phyloP scores from a whole-genome alignment of 1,140 invertebrate genomes.

The Melanaphis sacchari region DNA sequence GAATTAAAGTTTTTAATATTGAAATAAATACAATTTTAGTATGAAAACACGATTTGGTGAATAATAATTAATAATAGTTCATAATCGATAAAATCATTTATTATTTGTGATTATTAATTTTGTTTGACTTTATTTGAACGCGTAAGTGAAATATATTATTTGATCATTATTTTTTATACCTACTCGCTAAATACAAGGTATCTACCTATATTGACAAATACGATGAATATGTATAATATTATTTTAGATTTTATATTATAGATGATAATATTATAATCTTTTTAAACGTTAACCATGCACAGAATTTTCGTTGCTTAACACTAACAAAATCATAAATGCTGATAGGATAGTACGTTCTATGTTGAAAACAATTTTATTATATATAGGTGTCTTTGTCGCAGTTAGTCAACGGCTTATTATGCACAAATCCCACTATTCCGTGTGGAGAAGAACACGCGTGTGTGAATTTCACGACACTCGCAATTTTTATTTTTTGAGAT shows the following conservation, averaged over 20 bases:
- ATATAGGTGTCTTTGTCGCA: not conserved
- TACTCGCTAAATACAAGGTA: too few species aligned
- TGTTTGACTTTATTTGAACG: not conserved
- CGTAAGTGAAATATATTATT: not conserved
- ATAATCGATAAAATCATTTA: not conserved
- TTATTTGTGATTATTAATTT: not conserved
- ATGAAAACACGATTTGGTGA: not conserved
- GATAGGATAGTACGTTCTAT: too few species aligned
- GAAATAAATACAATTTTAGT: not conserved
- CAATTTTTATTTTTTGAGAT: not conserved
- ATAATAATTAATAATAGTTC: not conserved
- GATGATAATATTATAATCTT: too few species aligned
- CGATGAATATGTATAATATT: too few species aligned
- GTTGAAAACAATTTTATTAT: too few species aligned
- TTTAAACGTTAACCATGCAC: too few species aligned
- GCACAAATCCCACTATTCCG: accelerated
- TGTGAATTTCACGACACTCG: not conserved
- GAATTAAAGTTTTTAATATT: not conserved
- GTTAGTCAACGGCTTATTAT: not conserved
- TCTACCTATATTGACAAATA: too few species aligned
- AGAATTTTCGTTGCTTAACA: too few species aligned
- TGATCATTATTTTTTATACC: too few species aligned
- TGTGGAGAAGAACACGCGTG: not conserved
- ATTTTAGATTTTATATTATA: not conserved
- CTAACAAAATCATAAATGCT: too few species aligned